Conservation (phyloP, 2,113 vertebrate species). For the Baryphthengus martii region DNA sequence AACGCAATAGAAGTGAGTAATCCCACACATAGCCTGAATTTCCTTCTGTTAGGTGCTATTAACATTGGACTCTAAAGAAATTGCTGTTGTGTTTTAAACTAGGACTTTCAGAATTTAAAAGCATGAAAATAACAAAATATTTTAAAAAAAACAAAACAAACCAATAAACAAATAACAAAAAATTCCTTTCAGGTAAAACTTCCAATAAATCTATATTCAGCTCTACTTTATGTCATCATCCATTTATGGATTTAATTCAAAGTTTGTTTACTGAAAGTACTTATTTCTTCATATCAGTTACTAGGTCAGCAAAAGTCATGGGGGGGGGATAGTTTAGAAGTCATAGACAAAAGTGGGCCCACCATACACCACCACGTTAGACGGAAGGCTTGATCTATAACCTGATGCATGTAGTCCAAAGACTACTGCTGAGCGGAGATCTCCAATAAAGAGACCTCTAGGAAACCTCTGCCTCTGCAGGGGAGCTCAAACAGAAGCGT, state of each 20-base stretch:
- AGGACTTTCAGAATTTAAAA: neutral
- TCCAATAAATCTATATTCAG: neutral
- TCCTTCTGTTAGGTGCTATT: neutral
- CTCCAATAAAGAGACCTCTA: neutral
- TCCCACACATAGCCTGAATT: neutral
- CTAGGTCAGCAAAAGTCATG: neutral
- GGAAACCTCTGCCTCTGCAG: neutral
- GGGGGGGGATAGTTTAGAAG: neutral
- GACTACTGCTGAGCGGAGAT: neutral
- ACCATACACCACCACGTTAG: neutral
- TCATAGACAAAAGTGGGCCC: neutral
- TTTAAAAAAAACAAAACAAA: neutral
- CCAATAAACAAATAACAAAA: neutral
- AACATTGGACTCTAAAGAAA: neutral
- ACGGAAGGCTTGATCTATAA: neutral
- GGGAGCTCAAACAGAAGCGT: neutral
- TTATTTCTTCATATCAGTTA: neutral
- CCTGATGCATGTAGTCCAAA: neutral
- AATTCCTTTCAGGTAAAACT: neutral
- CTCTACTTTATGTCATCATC: neutral
- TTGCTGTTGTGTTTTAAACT: neutral
- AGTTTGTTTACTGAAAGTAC: neutral
- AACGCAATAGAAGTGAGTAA: neutral
- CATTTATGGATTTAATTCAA: neutral
- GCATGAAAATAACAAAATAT: rapidly evolving